Conservation (phyloP, 53 echinoderm and acorn worm genomes). For the Glandiceps talaboti region DNA sequence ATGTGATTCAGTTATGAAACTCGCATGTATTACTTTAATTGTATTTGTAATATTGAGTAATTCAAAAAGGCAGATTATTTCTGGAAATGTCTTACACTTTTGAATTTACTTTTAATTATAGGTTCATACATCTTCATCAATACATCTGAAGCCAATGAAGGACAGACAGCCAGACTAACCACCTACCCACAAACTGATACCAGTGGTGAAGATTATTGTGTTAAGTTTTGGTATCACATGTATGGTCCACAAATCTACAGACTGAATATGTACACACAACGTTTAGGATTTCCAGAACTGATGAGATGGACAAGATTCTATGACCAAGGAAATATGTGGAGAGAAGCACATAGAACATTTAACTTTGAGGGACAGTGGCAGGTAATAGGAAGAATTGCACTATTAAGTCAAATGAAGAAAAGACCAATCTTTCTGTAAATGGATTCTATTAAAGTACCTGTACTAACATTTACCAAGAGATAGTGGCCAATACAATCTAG, state of each 20-base stretch:
- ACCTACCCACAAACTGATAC: conserved; percentile 20
- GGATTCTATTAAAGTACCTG: too few relatives aligned
- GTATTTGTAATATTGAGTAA: too few relatives aligned
- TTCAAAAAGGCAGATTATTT: too few relatives aligned
- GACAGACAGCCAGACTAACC: conserved; percentile 28
- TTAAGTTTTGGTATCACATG: conserved; percentile 63
- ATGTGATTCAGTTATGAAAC: too few relatives aligned
- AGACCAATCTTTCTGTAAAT: too few relatives aligned
- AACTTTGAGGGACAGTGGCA: not conserved
- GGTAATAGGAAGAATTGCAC: too few relatives aligned
- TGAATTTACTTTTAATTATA: conserved; percentile 4
- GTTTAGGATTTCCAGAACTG: not conserved
- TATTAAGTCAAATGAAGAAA: too few relatives aligned
- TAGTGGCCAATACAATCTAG: too few relatives aligned
- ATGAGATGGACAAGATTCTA: conserved; percentile 41
- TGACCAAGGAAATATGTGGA: conserved; percentile 34
- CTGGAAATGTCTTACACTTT: too few relatives aligned
- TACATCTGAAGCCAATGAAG: conserved; percentile 11
- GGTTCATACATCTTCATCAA: conserved; percentile 54
- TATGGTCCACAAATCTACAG: conserved; percentile 34
- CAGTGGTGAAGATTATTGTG: conserved; percentile 30
- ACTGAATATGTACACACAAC: conserved; percentile 23
- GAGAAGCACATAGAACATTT: not conserved
- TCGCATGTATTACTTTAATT: too few relatives aligned
- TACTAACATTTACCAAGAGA: too few relatives aligned